Base-by-base conservation (phyloP, 2,888 invertebrate genomes). In the Apamea monoglypha region DNA sequence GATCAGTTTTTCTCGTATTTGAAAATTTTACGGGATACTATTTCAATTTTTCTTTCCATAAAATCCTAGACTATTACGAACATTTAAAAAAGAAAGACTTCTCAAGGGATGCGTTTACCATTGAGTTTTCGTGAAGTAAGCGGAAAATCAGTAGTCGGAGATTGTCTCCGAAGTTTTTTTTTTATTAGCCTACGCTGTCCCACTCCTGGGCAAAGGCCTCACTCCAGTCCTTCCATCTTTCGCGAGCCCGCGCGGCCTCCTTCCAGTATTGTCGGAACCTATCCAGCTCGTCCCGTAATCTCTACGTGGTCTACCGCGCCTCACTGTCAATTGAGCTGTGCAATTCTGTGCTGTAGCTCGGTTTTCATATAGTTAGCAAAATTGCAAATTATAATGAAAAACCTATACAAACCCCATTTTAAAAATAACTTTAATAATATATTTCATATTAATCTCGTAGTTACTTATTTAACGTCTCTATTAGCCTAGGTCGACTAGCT, bases 391-490 rank as follows among this genome's bases (percentile, higher is more conserved):
- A 1, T 66, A 47, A 5, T 29, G 7, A 7, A n/a, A 64, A 8
- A 76, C 21, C 10, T 64, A 8, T 18, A 56, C 4, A 56, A 53
- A 36, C 0, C 18, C 18, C 14, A 61, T n/a, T 53, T 50, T 25
- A 59, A 61, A 76, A 82, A 59, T 59, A 64, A 64, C 53, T 64
- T 29, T 18, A 67, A 66, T 70, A 76, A 72, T 73, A 36, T 66
- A 56, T 67, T 21, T 50, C 53, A 63, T 70, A 70, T 82, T 36
- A 66, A 79, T 71, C 40, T 63, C 7, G n/a, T 10, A 72, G 44
- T 25, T 71, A 72, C 29, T 25, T 68, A 72, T 72, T 59, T 44
- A 64, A 74, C 29, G 44, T 72, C 63, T 83, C 63, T 21, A 80
- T 80, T 59, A 44, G n/a, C 16, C 32, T 79, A 80, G 71, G 29